Evolutionary conservation across 1,140 invertebrate species (phyloP), one percentile per base, ranked within the genome.

Genomic region (Drosophila bocki): DNA sequence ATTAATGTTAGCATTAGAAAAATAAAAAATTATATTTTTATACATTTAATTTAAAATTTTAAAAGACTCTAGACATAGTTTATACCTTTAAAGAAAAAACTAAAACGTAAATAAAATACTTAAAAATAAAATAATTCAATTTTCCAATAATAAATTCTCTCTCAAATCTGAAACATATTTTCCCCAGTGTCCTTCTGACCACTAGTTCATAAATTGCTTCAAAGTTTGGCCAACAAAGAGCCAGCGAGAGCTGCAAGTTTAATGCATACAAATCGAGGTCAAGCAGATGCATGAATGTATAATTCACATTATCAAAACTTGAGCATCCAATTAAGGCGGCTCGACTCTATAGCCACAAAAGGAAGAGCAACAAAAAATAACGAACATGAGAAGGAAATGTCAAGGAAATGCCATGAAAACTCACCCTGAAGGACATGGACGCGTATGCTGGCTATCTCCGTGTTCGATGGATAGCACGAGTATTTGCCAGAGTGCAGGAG

Each of bases 371-470:
- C 17, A 44, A 58, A 56, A 37, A 26, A 22, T 35, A 26, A 39
- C 1, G 53, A 54, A 54, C 22, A 3, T 26, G n/a, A n/a, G 15
- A 19, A 6, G 47, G 26, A 19, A 37, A 12, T 6, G 8, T 7
- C 12, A 37, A 19, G 51, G 26, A 17, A 37, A 12, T 6, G 8
- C 8, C 13, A 37, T 15, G 51, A 22, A 58, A 22, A 92, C 91
- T 92, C 62, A 93, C 93, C 93, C 75, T 93, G 92, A 35, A 93
- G 81, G 3, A 93, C 94, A 56, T 95, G 94, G 33, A 95, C 94
- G 58, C 93, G 93, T 74, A 95, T 93, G 74, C 93, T 94, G 71
- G 94, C 93, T 56, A 94, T 93, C 59, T 94, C 93, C 26, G 94
- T 94, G 68, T 94, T 94, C 51, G 93, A 92, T 74, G 94, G 94